Conservation (phyloP, 2,888 invertebrate genomes). For the Cyclophora albipunctata region DNA sequence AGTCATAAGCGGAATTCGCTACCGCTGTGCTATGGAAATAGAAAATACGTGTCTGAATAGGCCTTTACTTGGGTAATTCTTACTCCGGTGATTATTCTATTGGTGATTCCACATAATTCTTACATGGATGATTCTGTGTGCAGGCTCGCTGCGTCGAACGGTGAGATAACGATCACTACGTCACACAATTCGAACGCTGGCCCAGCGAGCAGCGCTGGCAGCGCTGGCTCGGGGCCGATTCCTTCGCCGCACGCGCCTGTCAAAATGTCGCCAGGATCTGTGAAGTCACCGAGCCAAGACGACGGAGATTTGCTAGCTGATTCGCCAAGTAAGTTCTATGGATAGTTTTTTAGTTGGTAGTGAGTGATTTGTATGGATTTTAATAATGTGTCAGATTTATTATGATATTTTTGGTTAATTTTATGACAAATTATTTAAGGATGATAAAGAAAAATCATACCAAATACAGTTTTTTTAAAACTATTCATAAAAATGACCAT, state of each 20-base stretch:
- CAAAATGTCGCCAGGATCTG: constrained; percentile 79
- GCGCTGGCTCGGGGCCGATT: constrained; percentile 59
- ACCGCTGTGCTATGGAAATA: too few species aligned
- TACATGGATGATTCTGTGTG: constrained; percentile 7
- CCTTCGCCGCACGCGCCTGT: constrained; percentile 73
- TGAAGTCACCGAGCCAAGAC: constrained; percentile 78
- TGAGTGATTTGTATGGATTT: too few species aligned
- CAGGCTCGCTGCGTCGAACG: constrained; percentile 84
- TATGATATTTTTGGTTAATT: too few species aligned
- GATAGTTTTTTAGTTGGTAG: not conserved
- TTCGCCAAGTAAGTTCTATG: constrained; percentile 84
- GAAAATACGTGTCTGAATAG: not conserved
- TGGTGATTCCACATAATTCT: not conserved
- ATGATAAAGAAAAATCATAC: too few species aligned
- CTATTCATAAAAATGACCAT: too few species aligned
- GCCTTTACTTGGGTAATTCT: too few species aligned
- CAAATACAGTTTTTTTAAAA: too few species aligned
- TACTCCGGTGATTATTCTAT: too few species aligned
- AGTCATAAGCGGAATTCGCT: too few species aligned
- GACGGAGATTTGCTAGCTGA: constrained; percentile 85
- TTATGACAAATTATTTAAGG: too few species aligned
- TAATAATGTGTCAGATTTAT: too few species aligned
- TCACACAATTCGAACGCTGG: constrained; percentile 75
- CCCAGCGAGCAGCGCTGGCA: constrained; percentile 67
- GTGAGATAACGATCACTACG: constrained; percentile 88